These are phyloP conservation scores for Tyrannus savana DNA, from an alignment of 2,113 vertebrate species.

Conservation along the genomic window DNA sequence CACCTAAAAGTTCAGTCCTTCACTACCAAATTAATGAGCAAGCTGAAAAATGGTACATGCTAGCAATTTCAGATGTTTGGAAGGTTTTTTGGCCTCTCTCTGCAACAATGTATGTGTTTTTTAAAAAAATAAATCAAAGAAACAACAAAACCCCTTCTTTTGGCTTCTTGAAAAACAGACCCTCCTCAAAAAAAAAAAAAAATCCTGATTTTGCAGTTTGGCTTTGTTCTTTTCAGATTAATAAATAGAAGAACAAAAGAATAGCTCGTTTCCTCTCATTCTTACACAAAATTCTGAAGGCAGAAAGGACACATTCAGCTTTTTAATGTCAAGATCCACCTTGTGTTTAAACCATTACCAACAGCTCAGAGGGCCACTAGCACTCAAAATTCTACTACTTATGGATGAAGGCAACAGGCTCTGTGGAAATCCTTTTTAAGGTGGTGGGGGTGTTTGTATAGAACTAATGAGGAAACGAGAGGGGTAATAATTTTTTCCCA, in stretches of 20 bases:
- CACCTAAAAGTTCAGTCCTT: not conserved
- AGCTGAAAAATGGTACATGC: not conserved
- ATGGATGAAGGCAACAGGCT: not conserved
- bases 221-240: not conserved
- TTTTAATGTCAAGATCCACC: not conserved
- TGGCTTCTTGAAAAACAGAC: not conserved
- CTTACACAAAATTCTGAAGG: not conserved
- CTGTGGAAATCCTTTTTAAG: not conserved
- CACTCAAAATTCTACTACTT: not conserved
- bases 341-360: not conserved
- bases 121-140: not conserved
- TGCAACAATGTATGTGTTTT: accelerated
- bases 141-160: accelerated
- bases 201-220: not conserved
- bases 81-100: not conserved
- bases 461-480: not conserved
- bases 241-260: not conserved
- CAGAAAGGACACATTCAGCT: not conserved
- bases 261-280: not conserved
- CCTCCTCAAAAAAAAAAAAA: not conserved
- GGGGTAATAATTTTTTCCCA: not conserved
- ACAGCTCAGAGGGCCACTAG: not conserved
- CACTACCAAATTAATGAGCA: not conserved
- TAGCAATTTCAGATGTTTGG: not conserved
- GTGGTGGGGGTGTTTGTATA: accelerated